These are phyloP conservation scores for Acromyrmex heyeri DNA, from an alignment of 1,140 invertebrate genomes.

Conservation along the genomic window DNA sequence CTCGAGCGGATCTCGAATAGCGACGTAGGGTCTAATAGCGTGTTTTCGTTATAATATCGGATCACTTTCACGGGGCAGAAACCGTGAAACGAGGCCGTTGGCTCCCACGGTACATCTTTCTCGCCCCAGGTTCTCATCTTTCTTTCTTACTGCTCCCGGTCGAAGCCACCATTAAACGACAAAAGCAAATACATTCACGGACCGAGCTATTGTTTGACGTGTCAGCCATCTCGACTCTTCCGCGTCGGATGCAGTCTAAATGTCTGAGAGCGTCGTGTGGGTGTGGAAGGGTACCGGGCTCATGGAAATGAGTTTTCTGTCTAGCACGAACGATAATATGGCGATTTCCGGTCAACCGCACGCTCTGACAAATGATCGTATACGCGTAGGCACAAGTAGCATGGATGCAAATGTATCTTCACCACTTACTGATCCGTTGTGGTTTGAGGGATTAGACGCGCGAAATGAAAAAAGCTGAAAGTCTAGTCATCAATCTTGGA, in stretches of 20 bases:
- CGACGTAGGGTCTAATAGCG: constrained; percentile 54
- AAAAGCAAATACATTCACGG: constrained; percentile 44
- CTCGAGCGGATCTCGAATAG: constrained; percentile 66
- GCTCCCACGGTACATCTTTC: constrained; percentile 80
- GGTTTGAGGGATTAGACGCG: constrained; percentile 32
- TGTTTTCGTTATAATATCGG: constrained; percentile 73
- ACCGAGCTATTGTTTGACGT: constrained; percentile 61
- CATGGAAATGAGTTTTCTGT: constrained; percentile 60
- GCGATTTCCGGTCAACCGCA: constrained; percentile 38
- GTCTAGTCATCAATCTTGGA: constrained; percentile 20
- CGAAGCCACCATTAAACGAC: constrained; percentile 54
- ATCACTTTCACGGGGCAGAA: constrained; percentile 84
- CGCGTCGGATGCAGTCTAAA: constrained; percentile 22
- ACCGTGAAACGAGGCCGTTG: constrained; percentile 78
- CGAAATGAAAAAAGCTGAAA: constrained; percentile 10
- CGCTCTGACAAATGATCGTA: constrained; percentile 12
- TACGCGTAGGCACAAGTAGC: constrained; percentile 12
- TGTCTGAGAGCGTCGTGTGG: constrained; percentile 6
- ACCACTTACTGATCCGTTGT: constrained; percentile 20
- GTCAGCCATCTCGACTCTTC: constrained; percentile 50
- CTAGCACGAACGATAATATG: background rate
- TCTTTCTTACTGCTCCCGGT: constrained; percentile 28
- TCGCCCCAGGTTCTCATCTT: constrained; percentile 1
- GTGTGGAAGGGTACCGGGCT: constrained; percentile 56
- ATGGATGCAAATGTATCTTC: constrained; percentile 33